Base-by-base conservation (phyloP, 2,113 vertebrate species). In the Coryphaenoides rupestris region DNA sequence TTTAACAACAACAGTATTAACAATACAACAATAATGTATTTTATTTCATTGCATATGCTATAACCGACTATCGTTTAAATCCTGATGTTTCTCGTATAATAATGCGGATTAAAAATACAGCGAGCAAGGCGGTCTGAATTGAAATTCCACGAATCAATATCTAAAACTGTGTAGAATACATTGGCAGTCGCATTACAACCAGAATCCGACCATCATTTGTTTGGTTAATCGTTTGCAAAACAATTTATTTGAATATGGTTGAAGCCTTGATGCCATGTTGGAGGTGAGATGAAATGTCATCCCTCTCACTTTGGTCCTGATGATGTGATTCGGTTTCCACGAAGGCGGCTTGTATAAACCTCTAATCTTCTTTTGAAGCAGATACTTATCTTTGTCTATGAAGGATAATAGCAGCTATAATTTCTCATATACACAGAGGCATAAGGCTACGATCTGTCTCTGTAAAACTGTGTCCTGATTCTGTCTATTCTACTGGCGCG, bases 121-220 rank as follows among this genome's bases (percentile, higher is more conserved):
- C 92, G 93, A 89, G 91, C 92, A 93, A 89, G 88, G 50, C 55
- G 80, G 65, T 84, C 86, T 72, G 87, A 90, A 94, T 95, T 94
- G 90, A 92, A 95, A 93, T 95, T 95, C 94, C 86, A 69, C 65
- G 93, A 95, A 96, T 92, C 92, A 93, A 92, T 95, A 93, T 89
- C 88, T 89, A 87, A 91, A 90, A 94, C 90, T 92, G 87, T 93
- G 91, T 90, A 87, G 69, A 78, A 87, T 87, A 92, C 89, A 92
- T 89, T 66, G 77, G 74, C 91, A 92, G 93, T 93, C 92, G 90
- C 90, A 91, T 93, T 92, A 90, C 66, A 81, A 73, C 84, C 80
- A 80, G 77, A 88, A 87, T 90, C 86, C 19, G 28, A 88, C 72
- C 88, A 90, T 91, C 88, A 91, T 89, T 90, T 92, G 90, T 88